Base-by-base conservation (phyloP, 2,888 invertebrate species). In the Petrophora chlorosata region DNA sequence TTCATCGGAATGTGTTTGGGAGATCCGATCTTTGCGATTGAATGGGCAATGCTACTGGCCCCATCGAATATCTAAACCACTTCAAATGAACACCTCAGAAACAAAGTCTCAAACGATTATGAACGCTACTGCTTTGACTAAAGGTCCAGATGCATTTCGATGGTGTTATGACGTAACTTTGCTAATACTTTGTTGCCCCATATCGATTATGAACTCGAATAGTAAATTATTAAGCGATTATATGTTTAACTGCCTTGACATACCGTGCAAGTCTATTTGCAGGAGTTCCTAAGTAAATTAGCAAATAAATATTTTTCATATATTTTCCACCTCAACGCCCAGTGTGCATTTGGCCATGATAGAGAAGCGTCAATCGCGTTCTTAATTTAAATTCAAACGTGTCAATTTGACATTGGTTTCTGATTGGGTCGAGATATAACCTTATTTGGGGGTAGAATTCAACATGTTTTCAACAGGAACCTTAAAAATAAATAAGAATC, bases 1-100 rank as follows among this genome's bases (percentile, higher is more conserved):
- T 36, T 73, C 73, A 75, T 77, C 65, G 80, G 83, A 84, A 86
- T 85, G 79, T 73, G 58, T 75, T 79, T 70, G 51, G 61, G 65
- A 65, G 78, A 83, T 84, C 69, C 62, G 65, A 87, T 86, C 85
- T 86, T 88, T 85, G 76, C 80, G 63, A 85, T 84, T 75, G 74
- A 72, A 63, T 68, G 73, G 62, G 68, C 77, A 70, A 66, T 57
- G 87, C 87, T 87, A 87, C 88, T 63, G 86, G 68, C 67, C 68
- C 68, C 60, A 64, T 47, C 53, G 41, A 53, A 50, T 48, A 47
- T 58, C 36, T 26, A 36, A 30, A 53, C 35, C 15, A 35, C 5
- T 7, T 9, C n/a, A 25, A 32, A 40, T 38, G 3, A 10, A 0
- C 14, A 39, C 19, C 17, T 12, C 7, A 25, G 3, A 5, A 15